Percentiles rank a stretch among this genome's conserved stretches.
Evolutionary conservation across 64 coral and sea anemone genomes (phyloP).

Genomic region (Trachythela sp.): DNA sequence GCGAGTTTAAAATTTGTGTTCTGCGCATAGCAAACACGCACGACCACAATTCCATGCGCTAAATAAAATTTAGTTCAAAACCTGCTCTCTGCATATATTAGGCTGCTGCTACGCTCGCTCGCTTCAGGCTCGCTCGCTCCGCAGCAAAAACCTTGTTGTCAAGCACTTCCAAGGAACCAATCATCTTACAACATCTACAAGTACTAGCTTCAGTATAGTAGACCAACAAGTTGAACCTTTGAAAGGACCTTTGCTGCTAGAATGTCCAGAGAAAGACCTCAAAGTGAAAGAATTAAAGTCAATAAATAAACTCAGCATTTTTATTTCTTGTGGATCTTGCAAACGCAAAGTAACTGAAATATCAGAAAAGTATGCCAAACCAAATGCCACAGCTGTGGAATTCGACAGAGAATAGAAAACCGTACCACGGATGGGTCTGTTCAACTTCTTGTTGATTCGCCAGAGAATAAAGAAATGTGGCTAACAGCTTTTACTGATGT

Average conservation of each 20-base stretch:
- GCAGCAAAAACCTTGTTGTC: neutral
- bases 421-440: neutral
- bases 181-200: neutral
- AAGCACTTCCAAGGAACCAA: neutral
- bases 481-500: constrained; percentile 37
- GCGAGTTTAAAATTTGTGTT: no score
- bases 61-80: no score
- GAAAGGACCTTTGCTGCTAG: neutral
- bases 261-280: neutral
- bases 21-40: no score
- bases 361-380: neutral
- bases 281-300: neutral
- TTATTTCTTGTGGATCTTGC: neutral
- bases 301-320: neutral
- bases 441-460: neutral
- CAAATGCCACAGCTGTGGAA: neutral
- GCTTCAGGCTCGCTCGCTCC: no score
- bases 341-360: neutral
- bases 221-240: neutral
- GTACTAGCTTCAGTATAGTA: neutral
- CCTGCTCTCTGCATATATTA: no score
- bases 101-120: no score
- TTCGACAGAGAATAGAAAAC: neutral
- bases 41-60: no score
- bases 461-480: constrained; percentile 17